Percentiles rank a stretch among this genome's conserved stretches.
Evolutionary conservation across 2,888 invertebrate genomes (phyloP).

Genomic region (Microchrysa polita): DNA sequence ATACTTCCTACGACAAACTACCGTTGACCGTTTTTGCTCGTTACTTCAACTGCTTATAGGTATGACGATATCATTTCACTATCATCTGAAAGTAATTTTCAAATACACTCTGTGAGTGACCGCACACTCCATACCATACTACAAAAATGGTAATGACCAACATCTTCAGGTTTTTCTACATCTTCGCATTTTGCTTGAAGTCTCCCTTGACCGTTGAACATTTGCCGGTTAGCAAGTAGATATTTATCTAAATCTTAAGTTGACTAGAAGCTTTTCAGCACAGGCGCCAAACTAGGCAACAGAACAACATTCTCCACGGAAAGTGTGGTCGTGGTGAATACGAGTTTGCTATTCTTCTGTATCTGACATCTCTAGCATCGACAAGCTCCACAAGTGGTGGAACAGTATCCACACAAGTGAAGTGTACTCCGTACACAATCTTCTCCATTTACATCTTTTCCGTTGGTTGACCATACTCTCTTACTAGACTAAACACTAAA

Average conservation of each 20-base stretch:
- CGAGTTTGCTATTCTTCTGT: background rate
- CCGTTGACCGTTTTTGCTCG: too few species aligned
- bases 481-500: background rate
- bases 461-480: too few species aligned
- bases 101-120: background rate
- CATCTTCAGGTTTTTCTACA: constrained; percentile 6
- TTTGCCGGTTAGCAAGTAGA: background rate
- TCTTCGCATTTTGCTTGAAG: background rate
- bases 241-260: too few species aligned
- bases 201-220: background rate
- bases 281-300: constrained; percentile 34
- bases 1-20: too few species aligned
- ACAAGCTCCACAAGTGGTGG: constrained; percentile 19
- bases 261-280: background rate
- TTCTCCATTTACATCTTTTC: background rate
- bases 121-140: background rate
- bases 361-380: background rate
- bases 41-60: background rate
- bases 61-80: constrained; percentile 43
- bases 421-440: too few species aligned
- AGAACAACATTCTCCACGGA: constrained; percentile 1
- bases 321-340: background rate
- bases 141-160: constrained; percentile 29
- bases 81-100: constrained; percentile 30
- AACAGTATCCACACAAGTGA: background rate